Base-by-base conservation (phyloP, 2,113 vertebrate genomes). In the Festucalex cinctus region DNA sequence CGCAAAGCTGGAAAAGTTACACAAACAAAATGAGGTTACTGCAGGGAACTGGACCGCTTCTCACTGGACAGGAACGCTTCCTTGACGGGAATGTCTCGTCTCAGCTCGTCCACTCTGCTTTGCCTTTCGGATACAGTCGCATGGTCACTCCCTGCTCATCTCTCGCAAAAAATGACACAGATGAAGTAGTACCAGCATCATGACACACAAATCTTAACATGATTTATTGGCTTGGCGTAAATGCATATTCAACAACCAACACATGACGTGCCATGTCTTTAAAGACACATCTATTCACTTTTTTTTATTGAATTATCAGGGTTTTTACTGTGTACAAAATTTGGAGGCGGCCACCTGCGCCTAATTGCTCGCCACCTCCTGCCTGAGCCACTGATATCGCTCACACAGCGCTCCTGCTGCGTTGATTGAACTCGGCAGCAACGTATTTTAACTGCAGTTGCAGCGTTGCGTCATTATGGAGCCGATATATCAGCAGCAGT, bases 1-100 rank as follows among this genome's bases (percentile, higher is more conserved):
- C 84, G 94, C 92, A 96, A 94, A 93, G 94, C 96, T 98, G 60
- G 94, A 91, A 93, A 91, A 73, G 48, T 82, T 78, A 0, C 56
- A 68, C 63, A 72, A 68, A 71, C 59, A 72, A 79, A 39, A 77
- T 58, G 56, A 91, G 89, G 91, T 95, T 91, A 91, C 85, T 94
- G 26, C 77, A 61, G 68, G 57, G 65, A 66, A 74, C 32, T 71
- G 41, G 53, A 57, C 5, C 20, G 60, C 24, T 43, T 64, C 51
- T 64, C 74, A 51, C 70, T n/a, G 24, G 72, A 66, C 60, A 17
- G 60, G 59, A 61, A 39, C 20, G 2, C 12, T 61, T 61, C 32
- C 19, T 59, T 20, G 9, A 3, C 43, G 59, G 61, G 65, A 58
- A 63, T 44, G 17, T 19, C 68, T 70, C 37, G 66, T 56, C n/a